Percentiles rank a stretch among this genome's conserved stretches.
phyloP scores from a whole-genome alignment of 2,797 vertebrate genomes.

The Sus cebifrons region DNA sequence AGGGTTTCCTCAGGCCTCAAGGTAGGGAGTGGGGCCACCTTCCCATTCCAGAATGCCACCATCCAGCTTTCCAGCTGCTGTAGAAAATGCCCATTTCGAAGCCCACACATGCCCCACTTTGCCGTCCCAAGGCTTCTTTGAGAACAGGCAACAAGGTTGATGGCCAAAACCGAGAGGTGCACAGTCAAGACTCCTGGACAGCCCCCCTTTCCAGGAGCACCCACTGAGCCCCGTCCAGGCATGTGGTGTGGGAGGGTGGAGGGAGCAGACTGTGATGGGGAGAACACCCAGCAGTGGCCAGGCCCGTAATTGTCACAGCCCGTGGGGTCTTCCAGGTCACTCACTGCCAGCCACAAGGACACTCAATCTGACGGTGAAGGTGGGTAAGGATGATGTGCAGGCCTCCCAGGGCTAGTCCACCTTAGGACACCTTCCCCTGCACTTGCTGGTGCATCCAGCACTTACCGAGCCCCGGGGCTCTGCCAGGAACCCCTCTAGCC shows the following conservation, averaged over 20 bases:
- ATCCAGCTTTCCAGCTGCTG: not conserved
- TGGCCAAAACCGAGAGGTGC: not conserved
- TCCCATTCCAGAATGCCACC: not conserved
- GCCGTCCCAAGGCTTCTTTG: too few relatives aligned
- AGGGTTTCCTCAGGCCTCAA: not conserved
- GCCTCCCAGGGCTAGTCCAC: not conserved
- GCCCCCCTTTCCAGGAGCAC: not conserved
- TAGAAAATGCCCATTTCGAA: not conserved
- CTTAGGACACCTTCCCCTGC: not conserved
- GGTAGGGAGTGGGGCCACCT: accelerated
- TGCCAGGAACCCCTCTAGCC: not conserved
- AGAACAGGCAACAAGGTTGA: not conserved
- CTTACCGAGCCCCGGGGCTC: accelerated
- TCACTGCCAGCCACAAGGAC: accelerated
- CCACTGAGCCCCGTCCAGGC: too few relatives aligned
- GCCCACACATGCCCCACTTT: accelerated
- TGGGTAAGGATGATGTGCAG: too few relatives aligned
- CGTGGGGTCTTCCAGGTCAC: accelerated
- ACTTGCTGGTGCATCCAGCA: accelerated
- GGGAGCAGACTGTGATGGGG: not conserved
- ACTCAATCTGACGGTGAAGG: not conserved
- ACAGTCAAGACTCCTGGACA: not conserved
- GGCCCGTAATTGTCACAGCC: not conserved
- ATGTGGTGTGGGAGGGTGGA: accelerated
- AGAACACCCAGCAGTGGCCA: accelerated